Conservation (phyloP, 2,888 invertebrate species). For the Pterobdella sp. region DNA sequence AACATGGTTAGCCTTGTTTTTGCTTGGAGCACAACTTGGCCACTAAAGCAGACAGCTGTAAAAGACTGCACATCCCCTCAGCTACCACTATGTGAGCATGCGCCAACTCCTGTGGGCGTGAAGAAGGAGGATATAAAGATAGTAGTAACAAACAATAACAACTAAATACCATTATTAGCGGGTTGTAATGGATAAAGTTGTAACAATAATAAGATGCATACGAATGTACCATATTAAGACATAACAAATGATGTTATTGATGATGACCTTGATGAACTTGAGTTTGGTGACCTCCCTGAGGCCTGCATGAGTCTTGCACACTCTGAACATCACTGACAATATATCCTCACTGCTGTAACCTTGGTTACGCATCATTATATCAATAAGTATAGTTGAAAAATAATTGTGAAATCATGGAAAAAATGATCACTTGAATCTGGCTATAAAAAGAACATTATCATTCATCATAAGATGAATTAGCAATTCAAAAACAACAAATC, state of each 20-base stretch:
- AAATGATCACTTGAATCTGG: neutral
- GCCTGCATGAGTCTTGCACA: constrained; percentile 71
- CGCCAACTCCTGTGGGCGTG: constrained; percentile 69
- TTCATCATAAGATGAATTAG: neutral
- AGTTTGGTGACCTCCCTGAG: constrained; percentile 74
- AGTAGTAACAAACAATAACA: neutral
- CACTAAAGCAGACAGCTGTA: constrained; percentile 83
- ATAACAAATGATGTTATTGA: too few species aligned
- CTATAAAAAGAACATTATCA: neutral
- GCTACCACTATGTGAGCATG: constrained; percentile 79
- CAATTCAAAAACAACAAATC: neutral
- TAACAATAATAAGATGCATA: too few species aligned
- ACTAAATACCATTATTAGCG: too few species aligned
- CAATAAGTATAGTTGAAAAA: too few species aligned
- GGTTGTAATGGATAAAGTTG: too few species aligned
- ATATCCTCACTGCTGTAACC: constrained; percentile 93
- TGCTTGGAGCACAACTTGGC: constrained; percentile 69
- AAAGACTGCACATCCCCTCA: constrained; percentile 74
- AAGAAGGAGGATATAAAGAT: constrained; percentile 37
- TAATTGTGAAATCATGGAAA: neutral
- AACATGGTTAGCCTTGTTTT: too few species aligned
- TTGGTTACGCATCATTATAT: too few species aligned
- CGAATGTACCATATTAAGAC: too few species aligned
- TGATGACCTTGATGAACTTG: constrained; percentile 66
- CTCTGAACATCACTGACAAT: constrained; percentile 84